A percentile compares a stretch with the other conserved stretches of the same genome.
Conservation (phyloP, 2,113 vertebrate species). For the Cephalopterus ornatus region DNA sequence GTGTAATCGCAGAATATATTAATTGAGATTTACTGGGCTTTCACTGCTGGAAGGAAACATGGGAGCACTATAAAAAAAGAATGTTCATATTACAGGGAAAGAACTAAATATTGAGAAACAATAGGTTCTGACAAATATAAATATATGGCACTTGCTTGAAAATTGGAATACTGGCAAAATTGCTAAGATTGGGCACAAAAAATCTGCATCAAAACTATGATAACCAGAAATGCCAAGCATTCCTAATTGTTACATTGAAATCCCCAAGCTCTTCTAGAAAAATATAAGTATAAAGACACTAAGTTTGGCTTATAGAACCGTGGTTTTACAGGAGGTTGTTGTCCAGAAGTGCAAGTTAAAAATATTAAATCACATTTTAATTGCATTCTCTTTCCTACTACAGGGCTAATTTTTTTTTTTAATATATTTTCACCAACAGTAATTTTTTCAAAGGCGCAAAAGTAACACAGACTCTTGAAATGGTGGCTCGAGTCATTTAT, state of each 20-base stretch:
- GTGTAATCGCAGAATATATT: neutral
- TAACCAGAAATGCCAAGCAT: neutral
- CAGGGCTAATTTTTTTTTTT: neutral
- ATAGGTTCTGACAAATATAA: neutral
- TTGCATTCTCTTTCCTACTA: neutral
- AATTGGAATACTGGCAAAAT: neutral
- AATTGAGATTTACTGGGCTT: neutral
- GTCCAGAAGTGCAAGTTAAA: neutral
- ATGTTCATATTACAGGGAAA: neutral
- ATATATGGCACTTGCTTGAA: neutral
- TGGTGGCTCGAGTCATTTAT: rapidly evolving
- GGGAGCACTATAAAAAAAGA: neutral
- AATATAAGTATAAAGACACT: neutral
- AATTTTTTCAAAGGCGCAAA: neutral
- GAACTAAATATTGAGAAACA: neutral
- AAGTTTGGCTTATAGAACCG: neutral
- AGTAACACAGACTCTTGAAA: neutral
- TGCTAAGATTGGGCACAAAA: neutral
- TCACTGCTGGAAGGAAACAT: neutral
- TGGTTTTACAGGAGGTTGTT: neutral
- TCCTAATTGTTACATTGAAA: neutral
- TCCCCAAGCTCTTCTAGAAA: neutral
- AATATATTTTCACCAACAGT: neutral
- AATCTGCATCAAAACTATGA: neutral
- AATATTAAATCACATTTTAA: neutral